Base-by-base conservation (phyloP, 2,797 vertebrate species). In the Ptychobarbus kaznakovi region DNA sequence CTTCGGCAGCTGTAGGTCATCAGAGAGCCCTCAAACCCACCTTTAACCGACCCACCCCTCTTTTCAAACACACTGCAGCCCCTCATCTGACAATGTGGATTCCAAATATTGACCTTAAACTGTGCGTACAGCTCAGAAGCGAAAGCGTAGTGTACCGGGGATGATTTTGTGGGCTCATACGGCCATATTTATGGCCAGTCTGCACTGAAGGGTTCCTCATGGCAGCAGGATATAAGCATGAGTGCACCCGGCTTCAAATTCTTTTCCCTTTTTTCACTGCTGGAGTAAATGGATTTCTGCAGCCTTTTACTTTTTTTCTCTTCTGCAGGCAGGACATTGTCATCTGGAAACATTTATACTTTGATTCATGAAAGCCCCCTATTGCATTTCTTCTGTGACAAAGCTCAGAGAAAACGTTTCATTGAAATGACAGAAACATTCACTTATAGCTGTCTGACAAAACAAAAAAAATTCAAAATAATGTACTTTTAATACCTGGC, bases 261-360 rank as follows among this genome's bases (percentile, higher is more conserved):
- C 85, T 85, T 87, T 87, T 86, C 81, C 35, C 76, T 77, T 86
- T 84, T 86, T 87, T 87, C 81, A 85, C 86, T 91, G 68, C 90
- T 89, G 89, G 86, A 91, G 88, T 92, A 94, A 92, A 93, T 82
- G 80, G 85, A 91, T 91, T 91, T 90, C 20, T 85, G 89, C 82
- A 90, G 87, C 87, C 68, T 87, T 84, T 82, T 84, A 72, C 79
- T 81, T 89, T 80, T 87, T 86, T 73, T 74, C 74, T 81, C 79
- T 85, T 82, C 66, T 86, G 79, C 76, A 88, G 3, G 88, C 87
- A 91, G 92, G 93, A 91, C 91, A 88, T 91, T 90, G 90, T 94
- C 95, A 95, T 95, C 95, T 96, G 95, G 95, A 96, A 96, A 92
- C 95, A 93, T 93, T 96, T 95, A 95, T 68, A 91, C 91, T 87